These are phyloP conservation scores for Columba janthina DNA, from an alignment of 2,113 vertebrate genomes.

Conservation along the genomic window DNA sequence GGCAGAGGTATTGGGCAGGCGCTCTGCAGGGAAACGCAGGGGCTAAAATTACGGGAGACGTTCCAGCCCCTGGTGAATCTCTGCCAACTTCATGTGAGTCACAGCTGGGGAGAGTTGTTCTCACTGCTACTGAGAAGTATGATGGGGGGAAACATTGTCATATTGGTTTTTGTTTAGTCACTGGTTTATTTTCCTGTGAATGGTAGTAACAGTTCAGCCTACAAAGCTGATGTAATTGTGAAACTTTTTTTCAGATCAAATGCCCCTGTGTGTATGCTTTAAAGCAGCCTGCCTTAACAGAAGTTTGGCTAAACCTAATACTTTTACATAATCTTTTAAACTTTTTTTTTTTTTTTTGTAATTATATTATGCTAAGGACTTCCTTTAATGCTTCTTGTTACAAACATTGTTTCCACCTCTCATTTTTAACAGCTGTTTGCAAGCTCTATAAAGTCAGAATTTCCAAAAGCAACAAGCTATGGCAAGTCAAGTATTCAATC, in stretches of 20 bases:
- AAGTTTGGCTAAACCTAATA: background rate
- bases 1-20: rapidly evolving
- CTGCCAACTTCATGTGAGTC: rapidly evolving
- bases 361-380: background rate
- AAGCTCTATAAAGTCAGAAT: background rate
- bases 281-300: background rate
- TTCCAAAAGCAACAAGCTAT: background rate
- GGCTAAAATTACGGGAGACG: rapidly evolving
- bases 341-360: background rate
- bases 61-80: background rate
- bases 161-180: background rate
- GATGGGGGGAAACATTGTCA: background rate
- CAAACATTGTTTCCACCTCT: background rate
- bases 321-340: background rate
- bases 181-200: conserved; percentile 44
- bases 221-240: conserved; percentile 45
- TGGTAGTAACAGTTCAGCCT: conserved; percentile 44
- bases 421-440: background rate
- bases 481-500: background rate
- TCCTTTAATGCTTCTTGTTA: background rate
- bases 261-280: background rate
- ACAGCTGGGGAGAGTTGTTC: background rate
- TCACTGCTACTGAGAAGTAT: background rate
- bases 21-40: rapidly evolving
- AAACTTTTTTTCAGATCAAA: conserved; percentile 11